These are phyloP conservation scores for Chymomyza amoena DNA, from an alignment of 2,888 invertebrate species.

Conservation along the genomic window DNA sequence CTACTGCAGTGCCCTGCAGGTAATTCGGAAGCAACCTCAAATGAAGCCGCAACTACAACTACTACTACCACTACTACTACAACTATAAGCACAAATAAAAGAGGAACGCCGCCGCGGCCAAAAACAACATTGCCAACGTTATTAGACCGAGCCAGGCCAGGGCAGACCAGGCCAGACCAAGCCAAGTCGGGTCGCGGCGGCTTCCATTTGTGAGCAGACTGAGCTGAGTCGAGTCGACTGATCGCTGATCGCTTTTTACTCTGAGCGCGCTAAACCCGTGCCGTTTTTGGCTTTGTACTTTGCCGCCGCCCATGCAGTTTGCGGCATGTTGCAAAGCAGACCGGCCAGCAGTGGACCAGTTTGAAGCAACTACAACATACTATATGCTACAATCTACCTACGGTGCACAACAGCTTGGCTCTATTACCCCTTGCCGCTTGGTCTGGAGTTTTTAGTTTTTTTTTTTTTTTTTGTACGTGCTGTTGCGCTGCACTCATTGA, in stretches of 20 bases:
- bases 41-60: conserved; percentile 54
- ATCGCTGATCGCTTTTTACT: conserved; percentile 72
- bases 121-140: conserved; percentile 45
- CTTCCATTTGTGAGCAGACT: conserved; percentile 42
- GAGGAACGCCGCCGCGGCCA: conserved; percentile 56
- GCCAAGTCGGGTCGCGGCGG: conserved; percentile 64
- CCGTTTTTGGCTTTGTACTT: conserved; percentile 76
- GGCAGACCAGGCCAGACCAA: conserved; percentile 20
- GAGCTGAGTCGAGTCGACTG: conserved; percentile 38
- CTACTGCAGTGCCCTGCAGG: conserved; percentile 65
- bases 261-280: conserved; percentile 78
- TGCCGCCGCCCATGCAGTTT: conserved; percentile 73
- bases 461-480: conserved; percentile 32
- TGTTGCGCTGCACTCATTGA: conserved; percentile 58
- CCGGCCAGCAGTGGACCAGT: conserved; percentile 26
- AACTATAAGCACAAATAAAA: conserved; percentile 35
- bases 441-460: background rate
- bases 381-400: conserved; percentile 18
- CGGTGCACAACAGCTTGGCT: conserved; percentile 25
- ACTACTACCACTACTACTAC: conserved; percentile 40
- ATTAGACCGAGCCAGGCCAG: background rate
- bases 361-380: conserved; percentile 9
- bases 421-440: background rate
- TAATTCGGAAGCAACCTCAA: conserved; percentile 76
- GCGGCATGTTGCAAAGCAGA: conserved; percentile 77